phyloP scores from a whole-genome alignment of 2,113 vertebrate species.

The Lasiurus cinereus region DNA sequence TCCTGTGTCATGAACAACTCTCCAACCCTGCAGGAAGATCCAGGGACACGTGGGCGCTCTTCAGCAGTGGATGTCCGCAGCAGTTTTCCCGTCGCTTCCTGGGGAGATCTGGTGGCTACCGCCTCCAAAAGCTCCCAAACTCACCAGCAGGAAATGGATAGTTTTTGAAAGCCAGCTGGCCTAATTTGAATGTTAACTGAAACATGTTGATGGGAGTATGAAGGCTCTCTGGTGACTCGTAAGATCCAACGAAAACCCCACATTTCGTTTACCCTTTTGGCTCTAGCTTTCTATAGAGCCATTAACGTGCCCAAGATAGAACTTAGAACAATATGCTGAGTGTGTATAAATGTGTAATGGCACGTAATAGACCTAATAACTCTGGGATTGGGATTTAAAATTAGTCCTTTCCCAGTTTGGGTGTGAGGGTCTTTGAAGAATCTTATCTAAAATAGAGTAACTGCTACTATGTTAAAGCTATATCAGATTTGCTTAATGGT shows the following conservation, averaged over 20 bases:
- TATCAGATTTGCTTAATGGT: neutral
- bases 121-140: neutral
- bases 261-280: neutral
- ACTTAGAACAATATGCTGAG: constrained; percentile 10
- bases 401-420: constrained; percentile 20
- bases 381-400: constrained; percentile 1
- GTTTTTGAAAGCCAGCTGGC: constrained; percentile 22
- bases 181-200: constrained; percentile 63
- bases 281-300: constrained; percentile 49
- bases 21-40: neutral
- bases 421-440: neutral
- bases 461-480: neutral
- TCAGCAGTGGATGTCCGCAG: neutral
- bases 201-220: constrained; percentile 19
- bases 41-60: neutral
- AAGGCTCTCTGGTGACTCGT: neutral
- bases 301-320: neutral
- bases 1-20: neutral
- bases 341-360: constrained; percentile 14
- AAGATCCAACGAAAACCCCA: constrained; percentile 15
- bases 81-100: constrained; percentile 18
- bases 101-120: neutral
- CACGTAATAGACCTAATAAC: neutral
- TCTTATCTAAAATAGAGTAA: constrained; percentile 54
- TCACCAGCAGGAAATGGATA: neutral